Conservation (phyloP, 2,888 invertebrate genomes). For the Malthinus seriepunctatus region DNA sequence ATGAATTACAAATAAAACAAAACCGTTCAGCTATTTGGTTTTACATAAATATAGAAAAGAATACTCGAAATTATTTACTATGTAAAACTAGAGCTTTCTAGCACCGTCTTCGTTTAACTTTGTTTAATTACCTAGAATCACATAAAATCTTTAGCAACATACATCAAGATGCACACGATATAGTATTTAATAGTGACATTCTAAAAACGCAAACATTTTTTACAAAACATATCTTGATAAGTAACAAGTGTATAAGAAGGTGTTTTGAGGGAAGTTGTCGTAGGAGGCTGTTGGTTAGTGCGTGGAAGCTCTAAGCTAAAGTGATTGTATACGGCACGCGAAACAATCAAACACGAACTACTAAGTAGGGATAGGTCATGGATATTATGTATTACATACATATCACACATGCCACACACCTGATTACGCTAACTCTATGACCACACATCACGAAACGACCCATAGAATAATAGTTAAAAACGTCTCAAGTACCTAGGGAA, state of each 20-base stretch:
- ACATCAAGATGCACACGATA: too few relatives aligned
- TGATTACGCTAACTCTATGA: slow-evolving; percentile 37
- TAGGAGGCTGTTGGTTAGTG: slow-evolving; percentile 34
- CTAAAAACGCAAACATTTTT: slow-evolving; percentile 3
- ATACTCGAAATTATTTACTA: too few relatives aligned
- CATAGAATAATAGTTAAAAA: slow-evolving; percentile 15
- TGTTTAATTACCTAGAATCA: too few relatives aligned
- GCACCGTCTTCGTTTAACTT: too few relatives aligned
- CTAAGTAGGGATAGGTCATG: slow-evolving; percentile 36
- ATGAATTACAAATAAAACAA: too few relatives aligned
- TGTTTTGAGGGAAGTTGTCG: slow-evolving; percentile 27
- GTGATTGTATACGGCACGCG: slow-evolving; percentile 37
- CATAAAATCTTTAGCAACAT: too few relatives aligned
- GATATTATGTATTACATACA: slow-evolving; percentile 35
- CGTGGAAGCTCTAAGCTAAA: slow-evolving; percentile 30
- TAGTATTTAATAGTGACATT: too few relatives aligned
- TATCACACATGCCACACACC: slow-evolving; percentile 32
- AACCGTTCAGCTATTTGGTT: too few relatives aligned
- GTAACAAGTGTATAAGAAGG: slow-evolving; percentile 25
- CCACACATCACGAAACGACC: slow-evolving; percentile 35
- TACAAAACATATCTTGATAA: not conserved
- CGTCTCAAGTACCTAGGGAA: slow-evolving; percentile 1
- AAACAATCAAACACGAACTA: slow-evolving; percentile 39
- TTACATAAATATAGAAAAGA: too few relatives aligned
- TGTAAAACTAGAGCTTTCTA: too few relatives aligned